Percentiles rank a stretch among this genome's conserved stretches.
Conservation (phyloP, 35 echinoderm and acorn worm genomes). For the Heliocidaris erythrogramma region DNA sequence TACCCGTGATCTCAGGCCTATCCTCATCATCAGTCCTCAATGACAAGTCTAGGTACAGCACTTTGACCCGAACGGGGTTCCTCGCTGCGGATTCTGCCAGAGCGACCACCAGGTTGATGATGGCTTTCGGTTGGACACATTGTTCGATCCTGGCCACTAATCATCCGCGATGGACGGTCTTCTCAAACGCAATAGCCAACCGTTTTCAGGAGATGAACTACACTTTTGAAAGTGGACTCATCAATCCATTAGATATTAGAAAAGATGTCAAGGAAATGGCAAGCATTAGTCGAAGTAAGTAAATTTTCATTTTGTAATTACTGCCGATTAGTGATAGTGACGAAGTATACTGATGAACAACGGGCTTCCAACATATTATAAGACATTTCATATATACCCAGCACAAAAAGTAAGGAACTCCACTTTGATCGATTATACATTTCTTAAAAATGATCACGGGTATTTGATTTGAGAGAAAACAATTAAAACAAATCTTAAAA, state of each 20-base stretch:
- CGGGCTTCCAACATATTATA: no score
- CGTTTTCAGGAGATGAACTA: not conserved
- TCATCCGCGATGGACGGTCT: not conserved
- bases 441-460: no score
- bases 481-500: no score
- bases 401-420: no score
- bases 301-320: no score
- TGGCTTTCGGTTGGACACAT: not conserved
- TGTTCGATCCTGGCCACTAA: not conserved
- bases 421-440: no score
- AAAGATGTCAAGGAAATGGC: not conserved
- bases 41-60: constrained; percentile 5
- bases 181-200: not conserved
- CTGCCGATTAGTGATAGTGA: no score
- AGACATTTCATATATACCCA: no score
- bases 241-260: not conserved
- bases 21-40: not conserved
- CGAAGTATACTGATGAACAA: no score
- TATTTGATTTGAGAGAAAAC: no score
- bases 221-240: not conserved
- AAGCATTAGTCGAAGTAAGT: constrained; percentile 15
- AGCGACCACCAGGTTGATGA: not conserved
- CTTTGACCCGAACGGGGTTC: not conserved
- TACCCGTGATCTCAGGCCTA: not conserved
- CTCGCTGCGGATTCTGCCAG: not conserved